Evolutionary conservation across 2,113 vertebrate species (phyloP).

Genomic region (Hyla sarda): DNA sequence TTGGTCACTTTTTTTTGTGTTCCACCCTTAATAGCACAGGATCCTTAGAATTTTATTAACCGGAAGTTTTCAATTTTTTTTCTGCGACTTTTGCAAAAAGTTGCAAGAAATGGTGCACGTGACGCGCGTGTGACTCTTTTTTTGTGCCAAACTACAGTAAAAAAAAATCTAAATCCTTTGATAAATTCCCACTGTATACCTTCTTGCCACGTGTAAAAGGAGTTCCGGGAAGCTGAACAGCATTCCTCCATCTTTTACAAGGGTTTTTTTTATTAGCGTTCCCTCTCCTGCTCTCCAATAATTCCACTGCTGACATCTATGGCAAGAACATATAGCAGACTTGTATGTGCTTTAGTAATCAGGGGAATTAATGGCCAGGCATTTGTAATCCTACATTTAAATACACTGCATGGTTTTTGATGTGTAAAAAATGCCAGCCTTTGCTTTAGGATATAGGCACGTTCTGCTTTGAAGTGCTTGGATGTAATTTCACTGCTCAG

Average conservation of each 20-base stretch:
- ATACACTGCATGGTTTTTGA: conserved; percentile 23
- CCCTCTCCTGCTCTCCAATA: not conserved
- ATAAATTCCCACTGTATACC: too few species aligned
- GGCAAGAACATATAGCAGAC: not conserved
- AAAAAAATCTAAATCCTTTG: too few species aligned
- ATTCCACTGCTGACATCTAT: not conserved
- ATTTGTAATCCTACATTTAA: conserved; percentile 30
- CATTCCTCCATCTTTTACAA: not conserved
- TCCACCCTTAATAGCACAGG: too few species aligned
- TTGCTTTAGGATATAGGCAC: conserved; percentile 4
- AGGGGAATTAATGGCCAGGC: not conserved
- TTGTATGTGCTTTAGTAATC: not conserved
- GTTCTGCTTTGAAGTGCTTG: conserved; percentile 22
- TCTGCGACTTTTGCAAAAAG: too few species aligned
- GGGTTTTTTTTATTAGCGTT: not conserved
- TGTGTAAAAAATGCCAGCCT: not conserved
- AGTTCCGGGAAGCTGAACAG: not conserved
- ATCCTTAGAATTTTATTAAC: too few species aligned
- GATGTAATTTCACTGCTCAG: conserved; percentile 29
- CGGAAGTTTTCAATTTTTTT: too few species aligned
- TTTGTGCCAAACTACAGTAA: too few species aligned
- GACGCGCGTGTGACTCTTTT: too few species aligned
- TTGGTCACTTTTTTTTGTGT: too few species aligned
- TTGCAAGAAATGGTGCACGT: too few species aligned
- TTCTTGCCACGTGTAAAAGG: too few species aligned